These are phyloP conservation scores for Chionoecetes opilio DNA, from an alignment of 1,140 invertebrate genomes.

Conservation along the genomic window DNA sequence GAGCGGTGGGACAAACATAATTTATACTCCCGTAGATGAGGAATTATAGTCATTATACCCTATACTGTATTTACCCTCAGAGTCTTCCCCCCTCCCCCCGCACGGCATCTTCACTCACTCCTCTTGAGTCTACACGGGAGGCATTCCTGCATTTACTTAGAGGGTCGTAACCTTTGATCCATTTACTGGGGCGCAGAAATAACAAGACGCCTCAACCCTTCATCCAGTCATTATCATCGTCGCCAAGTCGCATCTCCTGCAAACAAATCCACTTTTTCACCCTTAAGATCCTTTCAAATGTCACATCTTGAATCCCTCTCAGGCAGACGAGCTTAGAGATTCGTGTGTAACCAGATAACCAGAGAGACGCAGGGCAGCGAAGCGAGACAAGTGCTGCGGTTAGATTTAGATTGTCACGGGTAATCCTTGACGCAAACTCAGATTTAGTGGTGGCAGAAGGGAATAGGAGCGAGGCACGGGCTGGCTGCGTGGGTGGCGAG, in stretches of 20 bases:
- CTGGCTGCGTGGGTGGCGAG: not conserved
- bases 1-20: not conserved
- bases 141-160: too few species aligned
- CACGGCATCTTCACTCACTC: too few species aligned
- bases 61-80: not conserved
- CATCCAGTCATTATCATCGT: too few species aligned
- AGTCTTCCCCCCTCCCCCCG: too few species aligned
- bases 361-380: not conserved
- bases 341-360: not conserved
- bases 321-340: not conserved
- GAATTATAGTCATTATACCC: not conserved
- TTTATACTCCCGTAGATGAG: not conserved
- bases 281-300: not conserved
- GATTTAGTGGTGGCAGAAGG: not conserved
- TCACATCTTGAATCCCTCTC: not conserved
- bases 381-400: not conserved
- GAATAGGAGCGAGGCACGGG: not conserved
- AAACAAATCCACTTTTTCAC: too few species aligned
- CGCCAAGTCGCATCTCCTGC: too few species aligned
- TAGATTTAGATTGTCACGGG: not conserved
- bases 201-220: too few species aligned
- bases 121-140: too few species aligned
- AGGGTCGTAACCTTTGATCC: too few species aligned
- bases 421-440: not conserved
- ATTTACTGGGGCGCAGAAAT: too few species aligned